Conservation (phyloP, 2,113 vertebrate species). For the Bolborhynchus lineola region DNA sequence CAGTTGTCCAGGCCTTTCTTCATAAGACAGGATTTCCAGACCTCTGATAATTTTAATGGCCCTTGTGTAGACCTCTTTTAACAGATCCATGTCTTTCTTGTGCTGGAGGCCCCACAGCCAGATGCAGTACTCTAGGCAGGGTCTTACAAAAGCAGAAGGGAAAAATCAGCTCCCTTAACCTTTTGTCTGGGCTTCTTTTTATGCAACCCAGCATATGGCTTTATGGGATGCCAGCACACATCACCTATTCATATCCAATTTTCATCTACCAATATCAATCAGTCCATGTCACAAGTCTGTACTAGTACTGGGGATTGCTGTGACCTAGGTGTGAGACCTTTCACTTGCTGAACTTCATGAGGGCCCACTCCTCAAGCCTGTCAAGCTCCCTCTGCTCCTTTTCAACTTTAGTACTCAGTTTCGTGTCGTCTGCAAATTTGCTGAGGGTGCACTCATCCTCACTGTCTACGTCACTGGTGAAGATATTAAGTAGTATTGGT, state of each 20-base stretch:
- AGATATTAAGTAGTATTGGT: background rate
- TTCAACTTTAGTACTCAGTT: background rate
- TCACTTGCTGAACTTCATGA: background rate
- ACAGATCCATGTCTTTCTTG: background rate
- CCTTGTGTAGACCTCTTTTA: background rate
- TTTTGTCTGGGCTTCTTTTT: background rate
- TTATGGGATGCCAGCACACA: background rate
- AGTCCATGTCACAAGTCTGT: background rate
- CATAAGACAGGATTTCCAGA: background rate
- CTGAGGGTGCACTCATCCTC: background rate
- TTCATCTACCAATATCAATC: background rate
- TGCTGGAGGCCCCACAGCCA: background rate
- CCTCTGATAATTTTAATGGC: background rate
- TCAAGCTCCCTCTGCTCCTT: background rate
- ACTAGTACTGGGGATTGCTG: background rate
- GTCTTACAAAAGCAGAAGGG: background rate
- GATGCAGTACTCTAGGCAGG: background rate
- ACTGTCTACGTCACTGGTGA: background rate
- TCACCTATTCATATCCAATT: background rate
- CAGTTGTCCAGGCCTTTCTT: background rate
- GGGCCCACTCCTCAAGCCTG: background rate
- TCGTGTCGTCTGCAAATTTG: background rate
- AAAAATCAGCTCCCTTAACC: background rate
- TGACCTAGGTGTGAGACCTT: background rate
- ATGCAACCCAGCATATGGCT: background rate